These are phyloP conservation scores for Drosophila mayaguana DNA, from an alignment of 2,888 invertebrate species.

Conservation along the genomic window DNA sequence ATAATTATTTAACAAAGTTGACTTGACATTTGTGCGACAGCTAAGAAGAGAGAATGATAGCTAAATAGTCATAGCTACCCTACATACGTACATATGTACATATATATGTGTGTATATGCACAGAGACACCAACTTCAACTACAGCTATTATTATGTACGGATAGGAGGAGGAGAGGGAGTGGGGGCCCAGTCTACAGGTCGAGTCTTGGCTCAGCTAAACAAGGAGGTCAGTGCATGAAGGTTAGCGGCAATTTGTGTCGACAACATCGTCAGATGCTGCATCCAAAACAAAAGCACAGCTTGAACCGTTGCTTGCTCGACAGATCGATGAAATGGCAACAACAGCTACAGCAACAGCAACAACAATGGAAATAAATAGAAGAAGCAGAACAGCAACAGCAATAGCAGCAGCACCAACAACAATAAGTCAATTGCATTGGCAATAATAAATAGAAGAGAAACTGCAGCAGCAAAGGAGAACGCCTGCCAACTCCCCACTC, in stretches of 20 bases:
- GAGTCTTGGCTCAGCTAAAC: slow-evolving; percentile 56
- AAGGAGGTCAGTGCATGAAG: slow-evolving; percentile 71
- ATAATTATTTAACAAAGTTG: slow-evolving; percentile 20
- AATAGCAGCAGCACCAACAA: slow-evolving; percentile 19
- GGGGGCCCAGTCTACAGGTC: slow-evolving; percentile 5
- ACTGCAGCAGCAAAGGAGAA: slow-evolving; percentile 51
- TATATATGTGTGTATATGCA: neutral
- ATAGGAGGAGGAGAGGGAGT: neutral
- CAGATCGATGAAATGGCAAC: slow-evolving; percentile 67
- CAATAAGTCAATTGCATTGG: slow-evolving; percentile 77
- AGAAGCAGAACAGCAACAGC: slow-evolving; percentile 20
- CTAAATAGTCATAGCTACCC: slow-evolving; percentile 4
- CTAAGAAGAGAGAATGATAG: slow-evolving; percentile 31
- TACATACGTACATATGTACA: neutral
- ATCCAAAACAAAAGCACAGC: slow-evolving; percentile 57
- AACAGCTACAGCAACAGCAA: slow-evolving; percentile 34
- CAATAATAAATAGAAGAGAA: slow-evolving; percentile 75
- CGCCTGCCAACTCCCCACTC: slow-evolving; percentile 7
- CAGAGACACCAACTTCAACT: slow-evolving; percentile 27
- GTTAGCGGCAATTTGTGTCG: slow-evolving; percentile 80
- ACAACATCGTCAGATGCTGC: slow-evolving; percentile 59
- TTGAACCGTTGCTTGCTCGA: slow-evolving; percentile 50
- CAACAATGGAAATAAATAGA: slow-evolving; percentile 4
- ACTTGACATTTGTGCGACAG: slow-evolving; percentile 49
- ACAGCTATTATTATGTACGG: slow-evolving; percentile 26